A percentile compares a stretch with the other conserved stretches of the same genome.
Evolutionary conservation across 2,888 invertebrate species (phyloP).

Genomic region (Petrolisthes manimaculis): DNA sequence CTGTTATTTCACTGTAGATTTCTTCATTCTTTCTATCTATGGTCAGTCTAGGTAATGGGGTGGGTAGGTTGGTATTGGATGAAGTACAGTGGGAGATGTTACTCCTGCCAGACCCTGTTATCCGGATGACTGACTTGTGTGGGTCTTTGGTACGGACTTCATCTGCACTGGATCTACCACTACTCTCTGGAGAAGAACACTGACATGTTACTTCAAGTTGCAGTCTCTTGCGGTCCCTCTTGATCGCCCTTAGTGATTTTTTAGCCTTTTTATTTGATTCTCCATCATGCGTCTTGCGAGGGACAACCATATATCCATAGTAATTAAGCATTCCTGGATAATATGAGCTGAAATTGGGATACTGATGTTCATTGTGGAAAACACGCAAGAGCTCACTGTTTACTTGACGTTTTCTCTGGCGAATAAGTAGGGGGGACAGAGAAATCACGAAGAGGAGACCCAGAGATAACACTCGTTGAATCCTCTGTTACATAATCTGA

Average conservation of each 20-base stretch:
- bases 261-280: slow-evolving; percentile 41
- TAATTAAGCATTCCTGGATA: slow-evolving; percentile 63
- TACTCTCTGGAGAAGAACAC: slow-evolving; percentile 2
- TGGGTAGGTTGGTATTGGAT: background rate
- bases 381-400: slow-evolving; percentile 60
- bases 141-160: background rate
- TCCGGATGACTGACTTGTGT: slow-evolving; percentile 44
- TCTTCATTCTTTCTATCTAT: slow-evolving; percentile 32
- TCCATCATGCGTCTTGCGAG: slow-evolving; percentile 36
- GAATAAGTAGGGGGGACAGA: slow-evolving; percentile 59
- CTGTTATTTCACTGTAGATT: slow-evolving; percentile 48
- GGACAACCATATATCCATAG: slow-evolving; percentile 66
- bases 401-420: slow-evolving; percentile 59
- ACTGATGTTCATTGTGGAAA: slow-evolving; percentile 40
- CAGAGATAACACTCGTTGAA: background rate
- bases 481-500: background rate
- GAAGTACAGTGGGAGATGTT: background rate
- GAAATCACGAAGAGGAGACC: slow-evolving; percentile 28
- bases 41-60: slow-evolving; percentile 41
- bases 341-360: slow-evolving; percentile 31
- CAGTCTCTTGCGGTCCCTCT: slow-evolving; percentile 30
- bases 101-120: slow-evolving; percentile 2
- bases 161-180: background rate
- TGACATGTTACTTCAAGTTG: background rate
- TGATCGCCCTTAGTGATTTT: slow-evolving; percentile 34